Base-by-base conservation (phyloP, 1,140 invertebrate species). In the Helicoverpa zea region DNA sequence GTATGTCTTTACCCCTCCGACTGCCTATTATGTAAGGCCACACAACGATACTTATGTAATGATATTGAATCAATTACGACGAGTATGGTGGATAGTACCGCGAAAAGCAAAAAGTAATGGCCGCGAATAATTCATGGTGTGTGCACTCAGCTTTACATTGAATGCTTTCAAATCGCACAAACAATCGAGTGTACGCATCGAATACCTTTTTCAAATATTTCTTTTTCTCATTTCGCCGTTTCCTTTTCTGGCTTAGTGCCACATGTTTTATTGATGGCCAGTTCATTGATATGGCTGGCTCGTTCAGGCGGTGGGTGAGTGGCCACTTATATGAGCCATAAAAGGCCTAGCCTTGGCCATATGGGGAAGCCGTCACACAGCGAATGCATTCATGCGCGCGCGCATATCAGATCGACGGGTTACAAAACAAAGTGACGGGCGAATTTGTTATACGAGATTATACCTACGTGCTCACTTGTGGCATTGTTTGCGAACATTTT, bases 261-360 rank as follows among this genome's bases (percentile, higher is more conserved):
- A 92, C 91, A 94, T 94, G 93, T 94, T 94, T 94, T 94, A 94
- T 94, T 94, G 93, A 94, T 94, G 92, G 93, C 84, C 91, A 86
- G 92, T 94, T 94, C 93, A 94, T 94, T 94, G 93, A 94, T 94
- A 94, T 94, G 93, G 87, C 89, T 91, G 88, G 88, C 92, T 94
- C 92, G 93, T 94, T 94, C 92, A 93, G 88, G 82, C 87, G 91
- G 90, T 91, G 90, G 93, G 93, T 94, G 92, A 94, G 90, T 94
- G 92, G 90, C 92, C 93, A 94, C 93, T 94, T 94, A 94, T 90
- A 90, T 90, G 88, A 84, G 88, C 93, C 93, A 91, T 94, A 94
- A 91, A 94, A 93, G 93, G 92, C 87, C 87, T 90, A 93, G 89
- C 90, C 91, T 90, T 92, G 91, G 89, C 93, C 92, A 94, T 94